Base-by-base conservation (phyloP, 1,140 invertebrate genomes). In the Zaprionus davidi region DNA sequence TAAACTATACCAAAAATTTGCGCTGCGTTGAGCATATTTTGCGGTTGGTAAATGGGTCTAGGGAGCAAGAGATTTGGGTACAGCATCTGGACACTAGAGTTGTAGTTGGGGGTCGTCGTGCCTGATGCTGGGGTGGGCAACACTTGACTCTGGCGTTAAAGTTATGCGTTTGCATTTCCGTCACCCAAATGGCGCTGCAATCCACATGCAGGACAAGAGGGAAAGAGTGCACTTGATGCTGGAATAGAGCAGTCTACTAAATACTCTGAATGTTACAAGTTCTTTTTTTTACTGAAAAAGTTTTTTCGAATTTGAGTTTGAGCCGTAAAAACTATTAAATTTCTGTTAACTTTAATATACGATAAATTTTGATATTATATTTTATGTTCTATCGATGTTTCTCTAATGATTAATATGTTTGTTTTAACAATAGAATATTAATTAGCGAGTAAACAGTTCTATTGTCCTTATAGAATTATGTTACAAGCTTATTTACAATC, bases 141-240 rank as follows among this genome's bases (percentile, higher is more conserved):
- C 26, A 58, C 67, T 64, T 71, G 59, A 75, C 72, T 71, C 80
- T 88, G 80, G 73, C 73, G 56, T 70, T 78, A 88, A 86, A 88
- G 84, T 86, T 83, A 88, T 83, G 84, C 81, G 84, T 83, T 78
- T 84, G 84, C 76, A 88, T 80, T 73, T 79, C 83, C 84, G 80
- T 82, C 83, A 87, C 44, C 67, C 68, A 70, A 74, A 58, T 70
- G 34, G 38, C 38, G 67, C 22, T 49, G 71, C 57, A 74, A 74
- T 63, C 71, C 68, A 55, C 71, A 56, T 56, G 65, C 13, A 53
- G 31, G 41, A 34, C 13, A 34, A 34, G 26, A 62, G n/a, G 15
- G 12, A 24, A 31, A 59, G 28, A 22, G 12, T 20, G 4, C 13
- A 41, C 58, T 13, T 26, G 20, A 56, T 62, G 1, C 11, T 62